Percentiles rank a stretch among this genome's conserved stretches.
Conservation (phyloP, 2,888 invertebrate genomes). For the Gari tellinella region DNA sequence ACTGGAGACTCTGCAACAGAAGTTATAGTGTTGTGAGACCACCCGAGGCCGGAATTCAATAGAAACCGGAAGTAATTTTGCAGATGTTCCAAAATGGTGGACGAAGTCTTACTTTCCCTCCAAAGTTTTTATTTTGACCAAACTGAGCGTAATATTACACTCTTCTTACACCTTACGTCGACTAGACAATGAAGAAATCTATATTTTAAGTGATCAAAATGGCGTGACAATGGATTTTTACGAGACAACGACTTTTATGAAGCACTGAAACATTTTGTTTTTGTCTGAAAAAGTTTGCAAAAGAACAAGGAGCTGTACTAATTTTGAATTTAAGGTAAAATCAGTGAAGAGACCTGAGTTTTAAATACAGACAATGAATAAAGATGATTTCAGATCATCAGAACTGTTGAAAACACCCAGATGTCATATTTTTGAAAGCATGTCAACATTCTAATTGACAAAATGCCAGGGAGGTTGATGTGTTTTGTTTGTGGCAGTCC, state of each 20-base stretch:
- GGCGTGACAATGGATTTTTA: too few relatives aligned
- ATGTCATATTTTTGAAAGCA: not conserved
- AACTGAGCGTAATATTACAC: not conserved
- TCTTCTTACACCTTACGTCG: not conserved
- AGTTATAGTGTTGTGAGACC: slow-evolving; percentile 29
- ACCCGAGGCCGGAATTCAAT: not conserved
- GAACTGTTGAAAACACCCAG: too few relatives aligned
- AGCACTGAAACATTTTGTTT: not conserved
- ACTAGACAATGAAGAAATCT: not conserved
- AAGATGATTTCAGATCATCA: too few relatives aligned
- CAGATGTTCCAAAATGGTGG: slow-evolving; percentile 77
- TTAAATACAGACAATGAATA: too few relatives aligned
- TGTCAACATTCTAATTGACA: slow-evolving; percentile 3
- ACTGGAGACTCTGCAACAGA: too few relatives aligned
- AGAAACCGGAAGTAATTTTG: slow-evolving; percentile 55
- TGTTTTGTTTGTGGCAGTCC: slow-evolving; percentile 84
- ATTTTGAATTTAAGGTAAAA: too few relatives aligned
- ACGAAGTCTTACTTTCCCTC: slow-evolving; percentile 61
- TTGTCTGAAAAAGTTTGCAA: not conserved
- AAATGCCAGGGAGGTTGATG: slow-evolving; percentile 74
- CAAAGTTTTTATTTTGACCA: slow-evolving; percentile 16
- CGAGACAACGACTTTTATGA: too few relatives aligned
- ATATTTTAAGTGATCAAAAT: not conserved
- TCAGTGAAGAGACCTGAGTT: too few relatives aligned
- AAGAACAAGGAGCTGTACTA: not conserved